Evolutionary conservation across 2,113 vertebrate genomes (phyloP).

Genomic region (Mirza zaza): DNA sequence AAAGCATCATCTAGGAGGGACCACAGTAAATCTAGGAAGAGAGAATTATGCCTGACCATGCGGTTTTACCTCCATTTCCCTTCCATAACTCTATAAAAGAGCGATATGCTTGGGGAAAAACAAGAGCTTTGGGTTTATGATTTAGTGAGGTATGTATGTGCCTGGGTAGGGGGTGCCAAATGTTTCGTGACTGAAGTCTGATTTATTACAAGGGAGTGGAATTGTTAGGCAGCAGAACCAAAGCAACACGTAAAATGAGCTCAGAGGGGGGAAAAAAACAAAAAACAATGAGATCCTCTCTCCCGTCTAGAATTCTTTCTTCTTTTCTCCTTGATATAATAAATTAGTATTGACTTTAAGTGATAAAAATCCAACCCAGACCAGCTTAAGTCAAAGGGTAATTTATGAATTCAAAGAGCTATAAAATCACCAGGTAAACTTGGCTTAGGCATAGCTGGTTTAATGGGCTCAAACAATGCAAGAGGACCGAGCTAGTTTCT

Average conservation of each 20-base stretch:
- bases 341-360: neutral
- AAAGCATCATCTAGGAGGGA: neutral
- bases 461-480: neutral
- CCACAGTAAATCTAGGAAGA: neutral
- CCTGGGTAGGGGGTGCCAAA: neutral
- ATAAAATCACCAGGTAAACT: neutral
- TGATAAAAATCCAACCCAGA: neutral
- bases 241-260: neutral
- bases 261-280: neutral
- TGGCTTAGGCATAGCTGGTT: neutral
- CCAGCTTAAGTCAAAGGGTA: neutral
- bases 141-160: neutral
- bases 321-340: neutral
- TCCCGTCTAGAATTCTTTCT: neutral
- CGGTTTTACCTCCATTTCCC: neutral
- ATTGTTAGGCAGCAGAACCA: neutral
- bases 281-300: neutral
- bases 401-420: neutral
- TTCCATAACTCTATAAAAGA: neutral
- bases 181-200: neutral
- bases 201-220: neutral
- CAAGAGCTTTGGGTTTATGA: neutral
- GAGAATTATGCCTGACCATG: neutral
- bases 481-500: neutral
- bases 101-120: neutral